Evolutionary conservation across 2,888 invertebrate genomes (phyloP), one percentile per base, ranked within the genome.

Genomic region (Margaritifera margaritifera): DNA sequence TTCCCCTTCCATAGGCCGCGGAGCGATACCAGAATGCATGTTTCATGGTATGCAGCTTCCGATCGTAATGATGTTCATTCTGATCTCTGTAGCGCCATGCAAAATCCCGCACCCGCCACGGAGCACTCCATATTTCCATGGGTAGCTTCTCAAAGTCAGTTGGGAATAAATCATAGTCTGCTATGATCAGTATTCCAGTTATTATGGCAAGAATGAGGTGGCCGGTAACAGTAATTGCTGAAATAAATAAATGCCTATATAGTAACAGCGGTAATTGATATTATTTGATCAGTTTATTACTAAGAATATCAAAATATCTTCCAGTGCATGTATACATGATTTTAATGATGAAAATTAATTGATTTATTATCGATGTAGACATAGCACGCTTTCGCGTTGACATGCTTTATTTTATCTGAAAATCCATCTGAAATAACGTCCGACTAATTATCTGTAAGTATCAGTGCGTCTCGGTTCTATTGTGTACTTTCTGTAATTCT

Each of bases 141-240:
- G 87, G 84, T 19, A 84, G 68, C n/a, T 60, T 70, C 31, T 76
- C 77, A 57, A 84, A 84, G 54, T 83, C 79, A 6, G 79, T 80
- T 6, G 84, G 85, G 42, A 82, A 79, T 22, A 85, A 64, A 64
- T 83, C 77, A 66, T 78, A 84, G 11, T 79, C 79, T 11, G 70
- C 64, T 11, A 70, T 65, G 11, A 82, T 18, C 25, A 82, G 64
- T 42, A 75, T 70, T 3, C 71, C 75, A 5, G 82, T 76, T 20
- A 77, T 31, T 2, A 81, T 27, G 11, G 75, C 69, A 19, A 81
- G 66, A 2, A 77, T 61, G 20, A 83, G 22, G 55, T 82, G 82
- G 3, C 74, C 66, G 11, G 69, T 62, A 4, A 84, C 65, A 0
- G 78, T 77, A 18, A 81, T 8, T 11, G 68, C 84, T 82, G 77